These are phyloP conservation scores for Caranx melampygus DNA, from an alignment of 2,113 vertebrate species.

Conservation along the genomic window DNA sequence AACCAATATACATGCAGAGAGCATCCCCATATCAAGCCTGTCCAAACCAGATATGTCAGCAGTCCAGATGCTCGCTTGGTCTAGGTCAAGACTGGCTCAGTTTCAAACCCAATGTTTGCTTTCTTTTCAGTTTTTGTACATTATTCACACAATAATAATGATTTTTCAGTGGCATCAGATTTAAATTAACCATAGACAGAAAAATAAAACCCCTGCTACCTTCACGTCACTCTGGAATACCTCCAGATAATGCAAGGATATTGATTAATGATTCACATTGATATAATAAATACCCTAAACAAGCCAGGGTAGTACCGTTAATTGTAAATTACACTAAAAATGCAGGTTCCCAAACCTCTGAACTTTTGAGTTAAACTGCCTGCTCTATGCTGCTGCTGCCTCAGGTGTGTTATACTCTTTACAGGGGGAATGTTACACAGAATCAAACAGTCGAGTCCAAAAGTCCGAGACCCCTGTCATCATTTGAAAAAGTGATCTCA, in stretches of 20 bases:
- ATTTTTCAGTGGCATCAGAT: conserved; percentile 84
- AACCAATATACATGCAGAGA: conserved; percentile 81
- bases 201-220: conserved; percentile 80
- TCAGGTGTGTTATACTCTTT: conserved; percentile 41
- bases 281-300: conserved; percentile 36
- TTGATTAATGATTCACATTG: conserved; percentile 63
- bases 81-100: conserved; percentile 81
- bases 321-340: conserved; percentile 42
- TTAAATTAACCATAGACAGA: conserved; percentile 78
- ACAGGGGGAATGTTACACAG: conserved; percentile 54
- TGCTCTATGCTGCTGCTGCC: conserved; percentile 22
- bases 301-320: conserved; percentile 73
- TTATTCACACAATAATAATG: conserved; percentile 84
- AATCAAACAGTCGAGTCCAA: not conserved
- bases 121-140: conserved; percentile 82
- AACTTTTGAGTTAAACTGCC: conserved; percentile 7
- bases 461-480: too few relatives aligned
- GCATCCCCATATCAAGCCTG: conserved; percentile 56
- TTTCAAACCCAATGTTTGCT: conserved; percentile 72
- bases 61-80: conserved; percentile 59
- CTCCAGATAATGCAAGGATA: conserved; percentile 46
- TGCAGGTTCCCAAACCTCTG: conserved; percentile 40
- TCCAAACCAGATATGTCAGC: conserved; percentile 51
- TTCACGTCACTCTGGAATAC: conserved; percentile 74
- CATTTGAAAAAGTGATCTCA: too few relatives aligned